Percentiles rank a stretch among this genome's conserved stretches.
These are phyloP conservation scores for Vespertilio murinus DNA, from an alignment of 2,797 vertebrate genomes.

Conservation along the genomic window DNA sequence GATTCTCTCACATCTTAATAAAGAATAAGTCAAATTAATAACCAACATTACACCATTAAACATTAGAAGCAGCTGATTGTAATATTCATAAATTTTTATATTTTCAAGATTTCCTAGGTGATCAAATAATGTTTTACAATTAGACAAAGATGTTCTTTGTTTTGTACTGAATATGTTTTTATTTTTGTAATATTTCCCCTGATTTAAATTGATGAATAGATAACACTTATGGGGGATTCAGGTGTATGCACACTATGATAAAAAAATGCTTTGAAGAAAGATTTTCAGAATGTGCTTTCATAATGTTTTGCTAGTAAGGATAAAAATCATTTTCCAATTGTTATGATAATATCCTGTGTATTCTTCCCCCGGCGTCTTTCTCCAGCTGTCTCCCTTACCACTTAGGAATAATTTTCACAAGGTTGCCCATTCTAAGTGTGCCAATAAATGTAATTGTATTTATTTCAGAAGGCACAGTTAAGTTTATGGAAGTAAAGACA, in stretches of 20 bases:
- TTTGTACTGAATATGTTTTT: neutral
- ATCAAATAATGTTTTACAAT: neutral
- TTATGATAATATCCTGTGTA: slow-evolving; percentile 24
- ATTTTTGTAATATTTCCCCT: neutral
- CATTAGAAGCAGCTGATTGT: neutral
- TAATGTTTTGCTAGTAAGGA: slow-evolving; percentile 31
- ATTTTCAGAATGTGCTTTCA: slow-evolving; percentile 11
- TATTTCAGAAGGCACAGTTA: slow-evolving; percentile 60
- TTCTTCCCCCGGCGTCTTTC: neutral
- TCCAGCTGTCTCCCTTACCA: slow-evolving; percentile 47
- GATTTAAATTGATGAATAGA: slow-evolving; percentile 3
- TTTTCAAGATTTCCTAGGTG: neutral
- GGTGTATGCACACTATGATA: neutral
- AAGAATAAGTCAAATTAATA: neutral
- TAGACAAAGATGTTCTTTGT: neutral
- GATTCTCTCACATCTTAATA: neutral
- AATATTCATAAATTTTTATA: neutral
- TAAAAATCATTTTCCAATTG: slow-evolving; percentile 29
- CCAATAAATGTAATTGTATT: slow-evolving; percentile 71
- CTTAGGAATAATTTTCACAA: slow-evolving; percentile 69
- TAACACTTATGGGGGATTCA: neutral
- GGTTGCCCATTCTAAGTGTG: slow-evolving; percentile 56
- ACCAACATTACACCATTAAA: neutral
- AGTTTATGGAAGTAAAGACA: slow-evolving; percentile 64
- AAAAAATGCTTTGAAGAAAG: neutral